These are phyloP conservation scores for Garra rufa DNA, from an alignment of 2,113 vertebrate species.

Conservation along the genomic window DNA sequence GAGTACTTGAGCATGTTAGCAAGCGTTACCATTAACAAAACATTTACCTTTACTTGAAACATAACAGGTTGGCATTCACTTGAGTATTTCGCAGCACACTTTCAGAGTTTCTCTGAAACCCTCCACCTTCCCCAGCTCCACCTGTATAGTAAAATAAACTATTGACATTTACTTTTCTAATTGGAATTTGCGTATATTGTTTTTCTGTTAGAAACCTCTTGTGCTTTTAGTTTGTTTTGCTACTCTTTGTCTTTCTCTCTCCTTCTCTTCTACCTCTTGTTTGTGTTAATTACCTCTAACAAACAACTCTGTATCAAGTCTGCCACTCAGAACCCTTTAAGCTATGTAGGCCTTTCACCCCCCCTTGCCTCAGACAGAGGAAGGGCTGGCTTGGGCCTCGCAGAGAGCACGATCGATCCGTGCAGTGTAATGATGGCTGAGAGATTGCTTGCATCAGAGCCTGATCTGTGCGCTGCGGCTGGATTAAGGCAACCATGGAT, in stretches of 20 bases:
- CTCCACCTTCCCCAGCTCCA: too few species aligned
- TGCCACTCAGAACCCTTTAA: slow-evolving; percentile 61
- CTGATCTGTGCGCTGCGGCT: slow-evolving; percentile 74
- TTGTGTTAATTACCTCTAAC: slow-evolving; percentile 68
- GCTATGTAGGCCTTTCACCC: slow-evolving; percentile 59
- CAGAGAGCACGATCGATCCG: slow-evolving; percentile 68
- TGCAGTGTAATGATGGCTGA: slow-evolving; percentile 75
- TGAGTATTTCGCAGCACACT: too few species aligned
- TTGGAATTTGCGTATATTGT: slow-evolving; percentile 31
- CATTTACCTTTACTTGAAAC: too few species aligned
- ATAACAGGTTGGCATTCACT: too few species aligned
- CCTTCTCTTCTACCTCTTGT: slow-evolving; percentile 1
- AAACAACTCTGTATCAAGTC: slow-evolving; percentile 60
- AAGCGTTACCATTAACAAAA: too few species aligned
- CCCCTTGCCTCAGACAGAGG: slow-evolving; percentile 62
- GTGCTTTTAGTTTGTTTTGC: not conserved
- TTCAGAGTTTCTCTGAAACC: too few species aligned
- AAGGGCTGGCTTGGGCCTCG: slow-evolving; percentile 60
- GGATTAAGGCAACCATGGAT: slow-evolving; percentile 81
- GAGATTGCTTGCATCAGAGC: slow-evolving; percentile 75
- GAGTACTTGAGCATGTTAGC: too few species aligned
- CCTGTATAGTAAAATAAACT: too few species aligned
- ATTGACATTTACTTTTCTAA: slow-evolving; percentile 58
- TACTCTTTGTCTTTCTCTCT: not conserved
- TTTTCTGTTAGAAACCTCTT: not conserved